Evolutionary conservation across 2,797 vertebrate species (phyloP).

Genomic region (Labeo calbasu): DNA sequence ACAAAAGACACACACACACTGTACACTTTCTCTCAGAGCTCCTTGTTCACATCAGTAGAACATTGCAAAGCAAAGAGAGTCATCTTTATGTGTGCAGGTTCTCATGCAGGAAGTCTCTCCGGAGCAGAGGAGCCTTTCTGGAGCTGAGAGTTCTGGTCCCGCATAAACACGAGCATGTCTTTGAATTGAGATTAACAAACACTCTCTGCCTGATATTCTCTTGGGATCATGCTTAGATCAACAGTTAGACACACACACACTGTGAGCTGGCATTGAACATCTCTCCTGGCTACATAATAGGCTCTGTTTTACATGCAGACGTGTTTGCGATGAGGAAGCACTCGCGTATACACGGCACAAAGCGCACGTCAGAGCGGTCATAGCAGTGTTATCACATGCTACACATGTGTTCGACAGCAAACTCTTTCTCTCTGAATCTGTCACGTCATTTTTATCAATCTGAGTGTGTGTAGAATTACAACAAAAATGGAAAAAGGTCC

Average conservation of each 20-base stretch:
- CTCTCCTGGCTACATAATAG: conserved; percentile 32
- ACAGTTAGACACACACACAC: conserved; percentile 32
- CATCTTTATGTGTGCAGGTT: conserved; percentile 34
- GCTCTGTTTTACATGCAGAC: conserved; percentile 25
- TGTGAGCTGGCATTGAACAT: conserved; percentile 31
- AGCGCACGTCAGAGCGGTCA: background rate
- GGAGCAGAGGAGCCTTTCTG: conserved; percentile 33
- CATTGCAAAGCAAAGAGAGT: conserved; percentile 48
- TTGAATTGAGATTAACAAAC: conserved; percentile 53
- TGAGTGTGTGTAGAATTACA: conserved; percentile 1
- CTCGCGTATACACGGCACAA: background rate
- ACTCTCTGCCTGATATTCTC: conserved; percentile 43
- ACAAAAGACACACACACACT: conserved; percentile 25
- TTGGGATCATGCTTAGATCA: conserved; percentile 40
- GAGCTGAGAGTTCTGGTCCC: conserved; percentile 39
- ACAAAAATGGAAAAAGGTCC: background rate
- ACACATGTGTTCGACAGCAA: background rate
- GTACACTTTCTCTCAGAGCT: conserved; percentile 27
- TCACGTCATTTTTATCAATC: background rate
- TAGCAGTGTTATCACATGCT: background rate
- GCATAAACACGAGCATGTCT: conserved; percentile 38
- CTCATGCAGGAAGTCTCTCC: conserved; percentile 29
- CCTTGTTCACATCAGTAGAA: conserved; percentile 44
- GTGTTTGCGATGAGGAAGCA: conserved; percentile 17
- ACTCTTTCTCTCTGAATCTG: background rate